These are phyloP conservation scores for Spodoptera picta DNA, from an alignment of 2,888 invertebrate genomes.

Conservation along the genomic window DNA sequence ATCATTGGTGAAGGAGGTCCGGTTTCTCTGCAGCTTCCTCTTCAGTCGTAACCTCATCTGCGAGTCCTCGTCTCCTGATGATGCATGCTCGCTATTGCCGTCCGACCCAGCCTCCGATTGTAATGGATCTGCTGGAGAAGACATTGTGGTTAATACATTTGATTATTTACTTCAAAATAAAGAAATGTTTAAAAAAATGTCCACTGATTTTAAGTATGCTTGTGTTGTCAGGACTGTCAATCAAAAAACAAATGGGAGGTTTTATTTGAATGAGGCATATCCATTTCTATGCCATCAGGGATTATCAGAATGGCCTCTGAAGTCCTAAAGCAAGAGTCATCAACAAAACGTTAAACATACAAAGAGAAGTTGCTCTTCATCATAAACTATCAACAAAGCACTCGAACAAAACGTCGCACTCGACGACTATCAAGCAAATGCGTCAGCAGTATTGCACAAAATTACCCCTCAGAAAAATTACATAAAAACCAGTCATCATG, in stretches of 20 bases:
- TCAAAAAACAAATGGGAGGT: background rate
- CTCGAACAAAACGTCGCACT: slow-evolving; percentile 72
- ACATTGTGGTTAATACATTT: slow-evolving; percentile 12
- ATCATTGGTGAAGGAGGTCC: slow-evolving; percentile 99
- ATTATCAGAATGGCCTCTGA: background rate
- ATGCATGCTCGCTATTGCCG: slow-evolving; percentile 96
- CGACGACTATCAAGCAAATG: slow-evolving; percentile 81
- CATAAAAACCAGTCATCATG: slow-evolving; percentile 58
- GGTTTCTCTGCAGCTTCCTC: slow-evolving; percentile 98
- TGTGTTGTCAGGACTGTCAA: too few relatives aligned
- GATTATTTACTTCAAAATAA: background rate
- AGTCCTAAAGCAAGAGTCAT: slow-evolving; percentile 12
- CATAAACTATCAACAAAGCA: slow-evolving; percentile 82
- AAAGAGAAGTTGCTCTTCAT: slow-evolving; percentile 71
- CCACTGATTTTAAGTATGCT: too few relatives aligned
- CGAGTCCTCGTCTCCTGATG: slow-evolving; percentile 96
- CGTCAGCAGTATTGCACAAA: slow-evolving; percentile 85
- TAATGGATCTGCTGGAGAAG: slow-evolving; percentile 85
- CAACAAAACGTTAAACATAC: slow-evolving; percentile 55
- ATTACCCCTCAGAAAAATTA: slow-evolving; percentile 78
- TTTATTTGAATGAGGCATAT: background rate
- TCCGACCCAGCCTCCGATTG: slow-evolving; percentile 92
- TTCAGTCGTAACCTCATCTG: slow-evolving; percentile 97
- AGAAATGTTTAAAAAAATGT: too few relatives aligned
- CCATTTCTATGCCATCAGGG: background rate